Conservation (phyloP, 2,888 invertebrate genomes). For the Leptopilina myrica region DNA sequence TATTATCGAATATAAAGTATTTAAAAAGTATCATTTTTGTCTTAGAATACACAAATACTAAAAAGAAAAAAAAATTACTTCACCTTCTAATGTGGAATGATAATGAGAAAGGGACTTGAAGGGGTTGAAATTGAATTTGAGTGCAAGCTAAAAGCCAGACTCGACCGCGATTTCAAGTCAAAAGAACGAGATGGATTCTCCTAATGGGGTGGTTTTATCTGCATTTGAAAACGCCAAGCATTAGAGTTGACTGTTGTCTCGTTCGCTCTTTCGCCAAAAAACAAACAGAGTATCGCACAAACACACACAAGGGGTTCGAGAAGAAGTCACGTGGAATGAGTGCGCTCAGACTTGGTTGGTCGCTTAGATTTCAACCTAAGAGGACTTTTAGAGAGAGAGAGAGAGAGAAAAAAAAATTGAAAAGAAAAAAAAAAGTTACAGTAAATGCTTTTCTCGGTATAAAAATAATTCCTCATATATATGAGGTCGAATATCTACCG, state of each 20-base stretch:
- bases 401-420: no score
- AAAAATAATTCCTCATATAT: constrained; percentile 40
- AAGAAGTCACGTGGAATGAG: constrained; percentile 60
- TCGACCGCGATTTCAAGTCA: constrained; percentile 4
- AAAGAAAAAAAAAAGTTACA: constrained; percentile 45
- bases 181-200: constrained; percentile 50
- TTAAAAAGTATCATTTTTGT: no score
- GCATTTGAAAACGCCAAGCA: constrained; percentile 32
- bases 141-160: constrained; percentile 21
- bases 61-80: neutral
- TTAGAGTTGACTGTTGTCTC: constrained; percentile 15
- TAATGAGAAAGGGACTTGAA: constrained; percentile 7
- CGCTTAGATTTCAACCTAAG: constrained; percentile 44
- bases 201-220: constrained; percentile 49
- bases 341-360: constrained; percentile 41
- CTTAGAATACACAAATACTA: no score
- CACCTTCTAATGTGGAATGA: neutral
- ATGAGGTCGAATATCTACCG: constrained; percentile 28
- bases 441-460: constrained; percentile 22
- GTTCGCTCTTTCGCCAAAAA: constrained; percentile 45
- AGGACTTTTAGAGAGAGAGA: constrained; percentile 43
- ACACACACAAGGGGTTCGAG: constrained; percentile 41
- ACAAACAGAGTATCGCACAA: neutral
- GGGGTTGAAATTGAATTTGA: constrained; percentile 40
- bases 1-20: no score